Percentiles rank a stretch among this genome's conserved stretches.
phyloP scores from a whole-genome alignment of 2,797 vertebrate genomes.

The Mionectes olivaceus region DNA sequence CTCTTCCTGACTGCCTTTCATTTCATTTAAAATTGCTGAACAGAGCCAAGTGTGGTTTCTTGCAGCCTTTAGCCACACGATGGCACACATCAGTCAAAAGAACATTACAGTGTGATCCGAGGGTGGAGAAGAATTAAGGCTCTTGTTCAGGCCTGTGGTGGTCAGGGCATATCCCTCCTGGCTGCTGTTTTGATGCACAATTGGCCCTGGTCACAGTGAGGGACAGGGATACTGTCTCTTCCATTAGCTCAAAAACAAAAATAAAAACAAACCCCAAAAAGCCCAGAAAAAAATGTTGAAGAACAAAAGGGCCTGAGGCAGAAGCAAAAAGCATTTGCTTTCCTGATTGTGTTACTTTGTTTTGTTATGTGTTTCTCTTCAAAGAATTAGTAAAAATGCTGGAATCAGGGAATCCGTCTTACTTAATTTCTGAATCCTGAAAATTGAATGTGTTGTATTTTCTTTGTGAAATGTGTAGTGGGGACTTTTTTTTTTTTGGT shows the following conservation, averaged over 20 bases:
- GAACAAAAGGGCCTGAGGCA: neutral
- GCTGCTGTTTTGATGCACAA: neutral
- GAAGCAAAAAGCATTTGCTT: neutral
- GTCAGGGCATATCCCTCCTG: neutral
- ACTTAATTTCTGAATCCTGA: neutral
- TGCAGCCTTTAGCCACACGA: slow-evolving; percentile 72
- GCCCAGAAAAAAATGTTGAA: neutral
- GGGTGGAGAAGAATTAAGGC: neutral
- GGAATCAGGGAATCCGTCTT: neutral
- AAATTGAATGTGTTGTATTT: neutral
- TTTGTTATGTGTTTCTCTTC: neutral
- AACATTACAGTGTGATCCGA: neutral
- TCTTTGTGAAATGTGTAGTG: neutral
- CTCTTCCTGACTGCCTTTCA: neutral
- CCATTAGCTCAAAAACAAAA: neutral
- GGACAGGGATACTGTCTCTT: neutral
- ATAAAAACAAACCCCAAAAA: neutral
- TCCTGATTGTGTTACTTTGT: neutral
- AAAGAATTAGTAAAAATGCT: neutral
- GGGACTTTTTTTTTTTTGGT: neutral
- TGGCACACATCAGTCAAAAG: slow-evolving; percentile 73
- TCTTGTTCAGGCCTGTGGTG: neutral
- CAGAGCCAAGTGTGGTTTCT: neutral
- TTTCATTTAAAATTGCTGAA: neutral
- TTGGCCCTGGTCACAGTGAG: slow-evolving; percentile 3